Evolutionary conservation across 2,797 vertebrate genomes (phyloP).

Genomic region (Anisognathus igniventris): DNA sequence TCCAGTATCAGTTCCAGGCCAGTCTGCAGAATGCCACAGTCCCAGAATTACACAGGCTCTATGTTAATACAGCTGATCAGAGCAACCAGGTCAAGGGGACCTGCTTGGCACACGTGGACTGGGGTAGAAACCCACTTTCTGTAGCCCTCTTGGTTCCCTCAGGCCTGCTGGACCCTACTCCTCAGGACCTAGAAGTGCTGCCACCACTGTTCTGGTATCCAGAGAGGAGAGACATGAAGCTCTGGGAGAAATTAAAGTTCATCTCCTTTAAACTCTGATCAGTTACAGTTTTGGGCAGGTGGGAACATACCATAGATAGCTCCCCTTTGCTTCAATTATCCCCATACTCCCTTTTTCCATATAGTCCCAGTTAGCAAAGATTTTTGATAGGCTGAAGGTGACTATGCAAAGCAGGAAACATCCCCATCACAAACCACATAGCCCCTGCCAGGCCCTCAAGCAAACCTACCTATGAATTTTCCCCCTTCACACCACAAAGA

Average conservation of each 20-base stretch:
- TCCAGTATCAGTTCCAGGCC: background rate
- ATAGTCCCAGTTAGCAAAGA: background rate
- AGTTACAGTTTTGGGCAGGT: background rate
- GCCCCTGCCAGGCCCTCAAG: background rate
- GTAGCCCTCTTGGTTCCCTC: fast-evolving
- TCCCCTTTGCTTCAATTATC: background rate
- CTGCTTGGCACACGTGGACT: background rate
- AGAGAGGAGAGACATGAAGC: background rate
- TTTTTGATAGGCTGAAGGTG: background rate
- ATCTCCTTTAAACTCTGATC: background rate
- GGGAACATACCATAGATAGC: background rate
- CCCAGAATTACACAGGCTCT: background rate
- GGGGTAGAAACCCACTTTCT: background rate
- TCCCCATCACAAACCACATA: fast-evolving
- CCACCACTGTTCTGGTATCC: background rate
- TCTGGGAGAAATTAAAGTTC: background rate
- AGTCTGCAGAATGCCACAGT: background rate
- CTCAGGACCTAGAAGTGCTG: background rate
- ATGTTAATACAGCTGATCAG: background rate
- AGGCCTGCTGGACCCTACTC: background rate
- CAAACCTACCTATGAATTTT: background rate
- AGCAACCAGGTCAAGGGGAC: background rate
- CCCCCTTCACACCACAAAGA: background rate
- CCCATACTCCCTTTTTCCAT: background rate
- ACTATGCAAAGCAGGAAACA: background rate